phyloP scores from a whole-genome alignment of 2,888 invertebrate genomes.

The Drosophila melanocephala region DNA sequence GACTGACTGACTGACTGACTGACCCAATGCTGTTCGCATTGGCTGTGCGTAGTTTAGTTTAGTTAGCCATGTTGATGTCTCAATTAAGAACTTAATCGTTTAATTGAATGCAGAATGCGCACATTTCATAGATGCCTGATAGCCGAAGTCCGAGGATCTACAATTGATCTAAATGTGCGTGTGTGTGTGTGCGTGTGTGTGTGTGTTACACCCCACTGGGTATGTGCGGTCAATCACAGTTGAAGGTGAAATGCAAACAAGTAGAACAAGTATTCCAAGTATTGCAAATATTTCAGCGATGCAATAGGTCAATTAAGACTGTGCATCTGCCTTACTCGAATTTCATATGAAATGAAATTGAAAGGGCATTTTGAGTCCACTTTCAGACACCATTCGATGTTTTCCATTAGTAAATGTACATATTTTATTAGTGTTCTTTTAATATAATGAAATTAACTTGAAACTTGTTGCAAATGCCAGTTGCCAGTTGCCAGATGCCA shows the following conservation, averaged over 20 bases:
- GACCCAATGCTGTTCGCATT: slow-evolving; percentile 31
- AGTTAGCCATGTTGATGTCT: slow-evolving; percentile 62
- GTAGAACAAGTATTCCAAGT: slow-evolving; percentile 38
- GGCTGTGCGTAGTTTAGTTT: slow-evolving; percentile 31
- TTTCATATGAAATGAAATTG: slow-evolving; percentile 15
- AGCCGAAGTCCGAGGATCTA: slow-evolving; percentile 34
- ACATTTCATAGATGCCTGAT: slow-evolving; percentile 32
- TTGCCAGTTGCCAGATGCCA: not conserved
- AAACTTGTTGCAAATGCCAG: not conserved
- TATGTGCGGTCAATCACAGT: slow-evolving; percentile 58
- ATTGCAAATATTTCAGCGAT: slow-evolving; percentile 35
- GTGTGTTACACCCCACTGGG: slow-evolving; percentile 10
- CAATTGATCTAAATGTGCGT: slow-evolving; percentile 38
- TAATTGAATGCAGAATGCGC: slow-evolving; percentile 70
- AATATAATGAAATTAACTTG: not conserved
- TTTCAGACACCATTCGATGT: not conserved
- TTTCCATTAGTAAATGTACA: not conserved
- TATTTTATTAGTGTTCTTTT: not conserved
- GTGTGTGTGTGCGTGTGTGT: slow-evolving; percentile 2
- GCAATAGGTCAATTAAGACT: slow-evolving; percentile 30
- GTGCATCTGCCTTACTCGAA: not conserved
- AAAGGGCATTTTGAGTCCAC: slow-evolving; percentile 37
- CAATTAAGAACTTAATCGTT: slow-evolving; percentile 72
- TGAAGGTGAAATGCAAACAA: slow-evolving; percentile 56
- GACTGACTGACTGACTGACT: slow-evolving; percentile 3